Evolutionary conservation across 2,888 invertebrate species (phyloP).

Genomic region (Alloplasta piceator): DNA sequence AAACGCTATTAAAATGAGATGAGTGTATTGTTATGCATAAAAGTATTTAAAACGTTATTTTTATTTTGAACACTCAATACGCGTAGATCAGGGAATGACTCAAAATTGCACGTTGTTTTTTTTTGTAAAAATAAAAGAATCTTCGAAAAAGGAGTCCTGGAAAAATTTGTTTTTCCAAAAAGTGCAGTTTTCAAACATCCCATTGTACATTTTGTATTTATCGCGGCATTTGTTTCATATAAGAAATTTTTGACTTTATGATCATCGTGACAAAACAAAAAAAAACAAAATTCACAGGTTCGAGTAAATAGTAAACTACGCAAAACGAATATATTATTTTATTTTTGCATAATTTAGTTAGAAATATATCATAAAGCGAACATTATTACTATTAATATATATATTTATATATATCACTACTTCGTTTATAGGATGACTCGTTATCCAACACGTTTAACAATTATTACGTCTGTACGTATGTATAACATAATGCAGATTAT

Average conservation of each 20-base stretch:
- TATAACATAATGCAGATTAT: conserved; percentile 65
- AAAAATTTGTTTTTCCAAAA: too few species aligned
- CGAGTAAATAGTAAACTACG: conserved; percentile 35
- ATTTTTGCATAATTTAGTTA: conserved; percentile 77
- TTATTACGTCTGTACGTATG: conserved; percentile 72
- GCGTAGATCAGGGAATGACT: too few species aligned
- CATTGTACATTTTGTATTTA: too few species aligned
- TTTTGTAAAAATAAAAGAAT: conserved; percentile 42
- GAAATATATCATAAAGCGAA: conserved; percentile 78
- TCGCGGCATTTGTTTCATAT: background rate
- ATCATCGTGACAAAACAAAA: conserved; percentile 21
- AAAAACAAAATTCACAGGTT: background rate
- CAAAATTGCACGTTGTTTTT: conserved; percentile 23
- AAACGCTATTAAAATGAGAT: background rate
- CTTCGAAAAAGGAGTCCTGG: too few species aligned
- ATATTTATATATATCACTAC: conserved; percentile 72
- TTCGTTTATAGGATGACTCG: conserved; percentile 68
- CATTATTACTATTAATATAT: too few species aligned
- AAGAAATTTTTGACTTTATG: conserved; percentile 22
- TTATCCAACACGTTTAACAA: conserved; percentile 71
- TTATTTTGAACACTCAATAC: too few species aligned
- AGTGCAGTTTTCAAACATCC: too few species aligned
- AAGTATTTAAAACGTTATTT: too few species aligned
- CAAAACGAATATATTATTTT: conserved; percentile 78
- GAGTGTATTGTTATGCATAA: conserved; percentile 4